Conservation (phyloP, 2,888 invertebrate species). For the Lumbricus terrestris region DNA sequence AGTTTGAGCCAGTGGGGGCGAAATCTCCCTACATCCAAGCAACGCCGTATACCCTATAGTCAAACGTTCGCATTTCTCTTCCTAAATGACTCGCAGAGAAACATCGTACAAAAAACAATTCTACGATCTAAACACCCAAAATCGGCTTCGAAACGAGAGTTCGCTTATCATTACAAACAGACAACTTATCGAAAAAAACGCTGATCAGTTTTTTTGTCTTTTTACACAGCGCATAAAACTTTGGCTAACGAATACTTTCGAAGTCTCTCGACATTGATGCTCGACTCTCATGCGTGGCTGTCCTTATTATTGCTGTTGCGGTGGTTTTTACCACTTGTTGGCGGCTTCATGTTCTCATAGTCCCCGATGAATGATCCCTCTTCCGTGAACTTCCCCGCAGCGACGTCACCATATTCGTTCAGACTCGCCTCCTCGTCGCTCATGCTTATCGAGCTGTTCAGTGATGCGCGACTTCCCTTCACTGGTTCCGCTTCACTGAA, state of each 20-base stretch:
- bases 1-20: background rate
- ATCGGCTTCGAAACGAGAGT: background rate
- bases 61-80: background rate
- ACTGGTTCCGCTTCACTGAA: constrained; percentile 41
- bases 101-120: background rate
- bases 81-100: background rate
- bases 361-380: constrained; percentile 65
- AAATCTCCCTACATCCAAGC: background rate
- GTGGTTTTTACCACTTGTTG: background rate
- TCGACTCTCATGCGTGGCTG: background rate
- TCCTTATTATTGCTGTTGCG: background rate
- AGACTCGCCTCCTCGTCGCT: constrained; percentile 92
- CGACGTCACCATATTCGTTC: constrained; percentile 97
- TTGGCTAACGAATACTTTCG: background rate
- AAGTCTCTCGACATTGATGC: too few species aligned
- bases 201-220: too few species aligned
- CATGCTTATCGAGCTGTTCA: constrained; percentile 53
- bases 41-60: background rate
- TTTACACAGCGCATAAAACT: background rate
- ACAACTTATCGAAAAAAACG: background rate
- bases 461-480: constrained; percentile 58
- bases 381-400: constrained; percentile 88
- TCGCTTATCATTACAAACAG: background rate
- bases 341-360: background rate
- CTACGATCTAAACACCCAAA: background rate